phyloP scores from a whole-genome alignment of 2,888 invertebrate genomes.

The Timandra comae region DNA sequence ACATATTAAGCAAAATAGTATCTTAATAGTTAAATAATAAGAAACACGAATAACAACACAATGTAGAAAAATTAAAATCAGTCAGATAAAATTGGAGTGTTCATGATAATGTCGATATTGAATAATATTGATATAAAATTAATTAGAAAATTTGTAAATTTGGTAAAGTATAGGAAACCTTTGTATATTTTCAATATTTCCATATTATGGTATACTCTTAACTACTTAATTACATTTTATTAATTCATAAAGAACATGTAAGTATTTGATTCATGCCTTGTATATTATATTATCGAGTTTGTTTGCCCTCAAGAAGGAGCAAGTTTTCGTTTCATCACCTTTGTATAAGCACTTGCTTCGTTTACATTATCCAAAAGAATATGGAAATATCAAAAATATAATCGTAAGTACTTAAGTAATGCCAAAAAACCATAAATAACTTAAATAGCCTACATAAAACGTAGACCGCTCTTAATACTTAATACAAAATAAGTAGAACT shows the following conservation, averaged over 20 bases:
- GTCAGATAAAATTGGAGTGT: slow-evolving; percentile 14
- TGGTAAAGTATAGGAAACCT: slow-evolving; percentile 8
- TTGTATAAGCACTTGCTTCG: too few species aligned
- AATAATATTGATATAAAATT: background rate
- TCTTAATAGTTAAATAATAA: slow-evolving; percentile 19
- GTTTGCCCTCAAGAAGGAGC: too few species aligned
- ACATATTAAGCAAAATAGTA: slow-evolving; percentile 12
- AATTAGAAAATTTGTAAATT: slow-evolving; percentile 3
- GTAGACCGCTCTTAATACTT: slow-evolving; percentile 54
- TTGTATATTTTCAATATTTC: too few species aligned
- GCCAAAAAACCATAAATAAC: slow-evolving; percentile 52
- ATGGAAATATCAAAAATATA: slow-evolving; percentile 15
- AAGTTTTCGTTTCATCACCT: too few species aligned
- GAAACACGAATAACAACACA: slow-evolving; percentile 6
- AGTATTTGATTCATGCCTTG: too few species aligned
- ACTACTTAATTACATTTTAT: too few species aligned
- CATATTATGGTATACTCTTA: background rate
- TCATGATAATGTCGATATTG: slow-evolving; percentile 1
- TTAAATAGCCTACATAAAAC: slow-evolving; percentile 71
- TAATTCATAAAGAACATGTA: too few species aligned
- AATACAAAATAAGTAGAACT: slow-evolving; percentile 47
- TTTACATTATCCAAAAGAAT: too few species aligned
- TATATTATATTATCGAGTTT: too few species aligned
- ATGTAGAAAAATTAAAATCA: slow-evolving; percentile 14
- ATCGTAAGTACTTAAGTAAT: slow-evolving; percentile 18